Evolutionary conservation across 2,113 vertebrate species (phyloP), one percentile per base, ranked within the genome.

Genomic region (Gobius niger): DNA sequence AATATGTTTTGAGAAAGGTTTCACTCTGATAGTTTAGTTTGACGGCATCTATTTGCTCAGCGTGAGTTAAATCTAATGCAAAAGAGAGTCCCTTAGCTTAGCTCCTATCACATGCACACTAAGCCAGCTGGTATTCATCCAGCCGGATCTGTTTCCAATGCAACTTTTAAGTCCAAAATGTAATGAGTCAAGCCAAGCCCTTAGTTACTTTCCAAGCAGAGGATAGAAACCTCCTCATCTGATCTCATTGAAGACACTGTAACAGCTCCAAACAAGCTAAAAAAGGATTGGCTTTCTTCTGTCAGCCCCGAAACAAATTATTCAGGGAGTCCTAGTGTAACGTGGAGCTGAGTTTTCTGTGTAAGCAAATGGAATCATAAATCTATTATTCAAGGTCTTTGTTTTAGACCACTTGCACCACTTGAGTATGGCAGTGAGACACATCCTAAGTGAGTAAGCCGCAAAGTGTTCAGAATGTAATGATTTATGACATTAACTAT

Each of bases 101-200:
- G 5, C 64, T 71, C 63, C 67, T 84, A 78, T 87, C 84, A 70
- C 67, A 81, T 79, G 72, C 65, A 52, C 59, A 67, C 54, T 75
- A 64, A 83, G 76, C 76, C 81, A 79, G 49, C 69, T 87, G 90
- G 86, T 68, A 87, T 81, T 78, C 82, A 16, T 64, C 52, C 42
- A 69, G 69, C 64, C 82, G 56, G 77, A 79, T 90, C 85, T 77
- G 84, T 84, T 91, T 90, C 78, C 87, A 82, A 46, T 42, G 78
- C 57, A 57, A 69, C 72, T 80, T 84, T 85, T 83, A 75, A 78
- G 67, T 87, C 61, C 73, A 75, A 90, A 88, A 84, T 88, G 47
- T 63, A 86, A 46, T 70, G 77, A 86, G 73, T 84, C 83, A 87
- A 84, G 75, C 73, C 72, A 82, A 63, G 34, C 65, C 19, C 73